Conservation (phyloP, 23 tunicate genomes). For the Halocynthia roretzi region DNA sequence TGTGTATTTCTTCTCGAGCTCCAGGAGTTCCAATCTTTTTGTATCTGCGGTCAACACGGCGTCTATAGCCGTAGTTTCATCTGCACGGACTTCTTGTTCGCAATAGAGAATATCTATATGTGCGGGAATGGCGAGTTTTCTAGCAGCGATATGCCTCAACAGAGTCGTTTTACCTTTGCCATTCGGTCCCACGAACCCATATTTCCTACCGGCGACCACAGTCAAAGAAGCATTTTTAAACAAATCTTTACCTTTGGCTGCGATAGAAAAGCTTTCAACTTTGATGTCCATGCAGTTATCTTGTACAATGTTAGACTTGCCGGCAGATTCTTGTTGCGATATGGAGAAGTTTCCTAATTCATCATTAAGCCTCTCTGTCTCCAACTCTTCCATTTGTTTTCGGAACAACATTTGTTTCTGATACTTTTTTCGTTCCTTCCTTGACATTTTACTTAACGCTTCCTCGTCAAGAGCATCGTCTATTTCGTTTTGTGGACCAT, state of each 20-base stretch:
- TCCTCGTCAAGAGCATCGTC: slow-evolving; percentile 51
- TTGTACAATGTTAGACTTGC: slow-evolving; percentile 5
- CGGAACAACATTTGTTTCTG: slow-evolving; percentile 51
- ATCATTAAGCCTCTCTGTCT: slow-evolving; percentile 62
- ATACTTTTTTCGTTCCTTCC: slow-evolving; percentile 92
- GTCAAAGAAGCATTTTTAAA: slow-evolving; percentile 91
- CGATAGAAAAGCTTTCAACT: slow-evolving; percentile 88
- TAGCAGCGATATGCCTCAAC: slow-evolving; percentile 76
- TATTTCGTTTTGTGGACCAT: slow-evolving; percentile 55
- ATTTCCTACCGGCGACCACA: slow-evolving; percentile 83
- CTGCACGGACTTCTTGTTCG: slow-evolving; percentile 96
- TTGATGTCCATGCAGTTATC: slow-evolving; percentile 85
- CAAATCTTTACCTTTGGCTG: slow-evolving; percentile 97
- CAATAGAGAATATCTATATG: slow-evolving; percentile 97
- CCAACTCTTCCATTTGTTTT: slow-evolving; percentile 68
- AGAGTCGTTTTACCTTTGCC: slow-evolving; percentile 98
- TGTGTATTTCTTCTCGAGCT: slow-evolving; percentile 57
- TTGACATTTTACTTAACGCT: slow-evolving; percentile 80
- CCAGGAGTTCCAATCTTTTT: slow-evolving; percentile 56
- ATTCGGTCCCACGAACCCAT: slow-evolving; percentile 99
- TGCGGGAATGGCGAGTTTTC: slow-evolving; percentile 75
- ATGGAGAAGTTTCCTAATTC: slow-evolving; percentile 84
- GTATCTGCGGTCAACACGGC: slow-evolving; percentile 92
- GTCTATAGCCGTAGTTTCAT: slow-evolving; percentile 84
- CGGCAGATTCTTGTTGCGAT: slow-evolving; percentile 41